Base-by-base conservation (phyloP, 2,113 vertebrate species). In the Esox niger region DNA sequence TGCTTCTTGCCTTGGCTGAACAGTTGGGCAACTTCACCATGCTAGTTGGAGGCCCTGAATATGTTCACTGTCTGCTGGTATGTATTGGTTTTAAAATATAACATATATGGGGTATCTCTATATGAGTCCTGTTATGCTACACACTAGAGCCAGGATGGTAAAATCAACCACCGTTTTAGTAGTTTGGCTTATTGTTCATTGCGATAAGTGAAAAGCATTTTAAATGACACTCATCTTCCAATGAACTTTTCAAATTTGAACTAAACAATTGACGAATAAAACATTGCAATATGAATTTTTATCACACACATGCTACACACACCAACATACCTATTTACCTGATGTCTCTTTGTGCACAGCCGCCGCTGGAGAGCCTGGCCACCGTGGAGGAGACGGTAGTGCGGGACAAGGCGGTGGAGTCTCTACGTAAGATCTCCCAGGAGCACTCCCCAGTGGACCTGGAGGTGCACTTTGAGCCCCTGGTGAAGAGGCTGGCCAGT, bases 361-460 rank as follows among this genome's bases (percentile, higher is more conserved):
- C 95, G 71, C 95, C 94, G 20, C 80, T 96, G 88, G 95, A 96
- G 88, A 95, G 94, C 74, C 85, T 96, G 68, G 95, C 95, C 1
- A 95, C 94, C 2, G 95, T 95, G 69, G 95, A 96, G 87, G 95
- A 96, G 84, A 96, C 95, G 0, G 94, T 96, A 20, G 95, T 96
- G 75, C 85, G 94, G 56, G 94, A 95, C 82, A 95, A 93, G 87
- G 95, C 95, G 0, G 95, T 96, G 66, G 94, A 95, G 74, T 96
- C 95, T 10, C 90, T 96, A 88, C 86, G 95, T 21, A 94, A 95
- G 82, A 95, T 96, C 79, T 95, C 94, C 32, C 91, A 94, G 84
- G 95, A 95, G 82, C 95, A 96, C 62, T 94, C 93, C 23, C 91
- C 94, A 4, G 85, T 92, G 57, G 94, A 95, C 76, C 88, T 96